These are phyloP conservation scores for Xerus inauris DNA, from an alignment of 2,113 vertebrate genomes.

Conservation along the genomic window DNA sequence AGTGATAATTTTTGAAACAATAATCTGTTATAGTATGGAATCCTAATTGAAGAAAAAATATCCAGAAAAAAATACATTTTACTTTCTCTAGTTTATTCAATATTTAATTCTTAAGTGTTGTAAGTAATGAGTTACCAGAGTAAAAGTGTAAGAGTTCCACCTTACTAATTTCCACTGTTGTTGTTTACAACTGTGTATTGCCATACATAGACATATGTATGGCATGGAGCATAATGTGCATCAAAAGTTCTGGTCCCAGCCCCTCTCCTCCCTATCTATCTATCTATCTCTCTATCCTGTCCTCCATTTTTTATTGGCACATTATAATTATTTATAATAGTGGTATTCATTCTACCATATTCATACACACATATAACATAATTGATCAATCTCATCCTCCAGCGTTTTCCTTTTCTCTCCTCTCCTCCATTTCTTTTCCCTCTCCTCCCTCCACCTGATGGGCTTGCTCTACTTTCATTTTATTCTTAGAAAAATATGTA, in stretches of 20 bases:
- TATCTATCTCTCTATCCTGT: too few species aligned
- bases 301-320: too few species aligned
- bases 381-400: too few species aligned
- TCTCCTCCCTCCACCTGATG: not conserved
- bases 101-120: not conserved
- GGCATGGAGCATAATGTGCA: not conserved
- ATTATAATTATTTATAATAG: too few species aligned
- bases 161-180: slow-evolving; percentile 5
- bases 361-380: too few species aligned
- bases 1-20: not conserved
- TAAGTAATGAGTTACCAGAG: not conserved
- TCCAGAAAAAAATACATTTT: not conserved
- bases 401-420: not conserved
- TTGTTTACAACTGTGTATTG: not conserved
- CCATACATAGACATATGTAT: not conserved
- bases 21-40: not conserved
- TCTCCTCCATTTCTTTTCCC: not conserved
- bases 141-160: not conserved
- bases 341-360: too few species aligned
- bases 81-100: not conserved
- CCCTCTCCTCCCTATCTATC: not conserved
- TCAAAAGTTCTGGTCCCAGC: not conserved
- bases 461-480: not conserved
- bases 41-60: not conserved
- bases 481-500: not conserved